Evolutionary conservation across 1,140 invertebrate species (phyloP).

Genomic region (Trichonephila clavipes): DNA sequence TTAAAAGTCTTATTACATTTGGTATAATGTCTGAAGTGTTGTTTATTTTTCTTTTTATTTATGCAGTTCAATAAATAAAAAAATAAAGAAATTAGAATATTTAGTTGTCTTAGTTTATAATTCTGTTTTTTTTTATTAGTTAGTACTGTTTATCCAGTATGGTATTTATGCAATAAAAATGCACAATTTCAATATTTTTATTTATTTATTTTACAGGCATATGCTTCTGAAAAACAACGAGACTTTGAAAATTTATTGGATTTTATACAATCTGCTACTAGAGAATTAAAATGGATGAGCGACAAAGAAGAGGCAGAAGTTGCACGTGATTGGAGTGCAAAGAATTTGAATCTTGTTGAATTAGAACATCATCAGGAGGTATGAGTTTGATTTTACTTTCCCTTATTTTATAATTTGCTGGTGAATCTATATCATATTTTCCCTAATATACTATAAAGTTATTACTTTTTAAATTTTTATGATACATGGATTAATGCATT

Average conservation of each 20-base stretch:
- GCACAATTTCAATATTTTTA: background rate
- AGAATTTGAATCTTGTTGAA: constrained; percentile 93
- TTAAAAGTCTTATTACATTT: too few relatives aligned
- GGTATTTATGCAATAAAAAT: background rate
- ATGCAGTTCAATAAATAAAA: too few relatives aligned
- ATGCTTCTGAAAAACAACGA: constrained; percentile 92
- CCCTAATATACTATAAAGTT: too few relatives aligned
- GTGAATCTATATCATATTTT: too few relatives aligned
- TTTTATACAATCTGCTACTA: constrained; percentile 95
- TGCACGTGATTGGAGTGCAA: constrained; percentile 97
- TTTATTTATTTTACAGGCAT: constrained; percentile 78
- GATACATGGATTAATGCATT: too few relatives aligned
- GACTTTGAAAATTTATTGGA: constrained; percentile 95
- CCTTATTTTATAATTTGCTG: background rate
- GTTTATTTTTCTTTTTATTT: too few relatives aligned
- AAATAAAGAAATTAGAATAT: too few relatives aligned
- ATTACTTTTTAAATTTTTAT: too few relatives aligned
- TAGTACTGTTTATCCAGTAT: background rate
- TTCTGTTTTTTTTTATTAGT: background rate
- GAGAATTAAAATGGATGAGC: constrained; percentile 97
- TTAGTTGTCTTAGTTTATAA: background rate
- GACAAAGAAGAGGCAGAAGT: constrained; percentile 97
- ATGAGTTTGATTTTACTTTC: constrained; percentile 20
- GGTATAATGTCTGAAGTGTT: too few relatives aligned
- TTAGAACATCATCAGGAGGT: constrained; percentile 93